Evolutionary conservation across 2,113 vertebrate species (phyloP).

Genomic region (Parotia lawesii): DNA sequence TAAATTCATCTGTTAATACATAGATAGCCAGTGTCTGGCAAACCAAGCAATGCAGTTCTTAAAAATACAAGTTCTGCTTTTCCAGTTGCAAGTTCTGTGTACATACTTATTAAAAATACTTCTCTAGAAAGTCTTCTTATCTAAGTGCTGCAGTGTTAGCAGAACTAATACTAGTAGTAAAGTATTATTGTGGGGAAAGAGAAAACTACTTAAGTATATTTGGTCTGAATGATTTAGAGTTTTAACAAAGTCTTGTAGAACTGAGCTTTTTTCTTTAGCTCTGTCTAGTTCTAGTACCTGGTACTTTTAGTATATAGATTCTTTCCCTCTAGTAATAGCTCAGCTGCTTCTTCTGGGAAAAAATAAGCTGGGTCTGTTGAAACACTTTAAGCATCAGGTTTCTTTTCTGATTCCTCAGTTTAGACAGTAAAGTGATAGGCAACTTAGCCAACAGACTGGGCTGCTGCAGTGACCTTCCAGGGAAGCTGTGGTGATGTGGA

Average conservation of each 20-base stretch:
- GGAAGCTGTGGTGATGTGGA: neutral
- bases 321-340: neutral
- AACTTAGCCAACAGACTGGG: neutral
- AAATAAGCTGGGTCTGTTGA: neutral
- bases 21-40: neutral
- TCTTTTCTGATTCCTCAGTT: neutral
- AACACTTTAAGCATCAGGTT: neutral
- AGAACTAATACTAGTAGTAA: neutral
- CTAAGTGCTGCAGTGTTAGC: neutral
- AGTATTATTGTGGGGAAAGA: neutral
- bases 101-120: neutral
- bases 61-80: neutral
- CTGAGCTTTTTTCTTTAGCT: neutral
- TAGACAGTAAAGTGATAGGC: neutral
- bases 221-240: neutral
- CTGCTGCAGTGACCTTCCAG: neutral
- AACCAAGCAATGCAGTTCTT: neutral
- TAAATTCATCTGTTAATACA: neutral
- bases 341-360: neutral
- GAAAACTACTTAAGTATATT: neutral
- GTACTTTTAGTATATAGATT: neutral
- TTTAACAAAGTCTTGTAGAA: neutral
- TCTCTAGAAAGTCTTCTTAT: neutral
- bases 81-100: neutral
- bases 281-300: neutral